phyloP scores from a whole-genome alignment of 2,888 invertebrate genomes.

The Perizoma flavofasciatum region DNA sequence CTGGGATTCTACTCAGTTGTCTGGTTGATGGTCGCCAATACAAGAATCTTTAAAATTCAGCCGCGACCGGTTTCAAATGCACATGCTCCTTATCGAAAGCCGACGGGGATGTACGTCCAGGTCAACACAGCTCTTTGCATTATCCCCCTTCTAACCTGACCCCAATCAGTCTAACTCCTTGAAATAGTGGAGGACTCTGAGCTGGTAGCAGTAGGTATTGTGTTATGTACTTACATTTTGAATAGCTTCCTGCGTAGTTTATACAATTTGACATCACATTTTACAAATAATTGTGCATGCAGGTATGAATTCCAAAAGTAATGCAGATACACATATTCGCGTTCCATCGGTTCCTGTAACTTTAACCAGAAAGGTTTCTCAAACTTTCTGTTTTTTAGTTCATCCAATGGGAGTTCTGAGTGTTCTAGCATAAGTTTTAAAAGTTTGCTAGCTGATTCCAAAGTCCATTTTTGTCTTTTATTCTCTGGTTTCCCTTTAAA shows the following conservation, averaged over 20 bases:
- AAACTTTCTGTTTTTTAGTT: conserved; percentile 59
- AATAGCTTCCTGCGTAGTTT: conserved; percentile 54
- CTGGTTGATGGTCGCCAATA: too few species aligned
- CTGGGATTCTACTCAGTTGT: too few species aligned
- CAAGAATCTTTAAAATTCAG: too few species aligned
- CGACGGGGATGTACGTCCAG: too few species aligned
- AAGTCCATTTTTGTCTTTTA: conserved; percentile 58
- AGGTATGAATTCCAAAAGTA: conserved; percentile 61
- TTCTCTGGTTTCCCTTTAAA: conserved; percentile 52
- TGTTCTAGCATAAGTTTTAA: conserved; percentile 56
- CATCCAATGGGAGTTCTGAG: conserved; percentile 51
- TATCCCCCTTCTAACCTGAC: too few species aligned
- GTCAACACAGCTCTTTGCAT: too few species aligned
- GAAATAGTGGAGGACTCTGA: too few species aligned
- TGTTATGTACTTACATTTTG: conserved; percentile 52
- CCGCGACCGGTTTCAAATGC: too few species aligned
- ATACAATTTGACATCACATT: conserved; percentile 55
- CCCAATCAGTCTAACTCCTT: too few species aligned
- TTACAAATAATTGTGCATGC: conserved; percentile 67
- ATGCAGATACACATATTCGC: conserved; percentile 53
- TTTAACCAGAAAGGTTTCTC: conserved; percentile 60
- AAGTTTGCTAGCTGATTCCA: conserved; percentile 58
- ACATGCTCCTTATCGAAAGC: too few species aligned
- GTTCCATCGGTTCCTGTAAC: conserved; percentile 56
- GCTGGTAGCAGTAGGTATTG: too few species aligned